Percentiles rank a stretch among this genome's conserved stretches.
Conservation (phyloP, 2,888 invertebrate genomes). For the Sycophila texana region DNA sequence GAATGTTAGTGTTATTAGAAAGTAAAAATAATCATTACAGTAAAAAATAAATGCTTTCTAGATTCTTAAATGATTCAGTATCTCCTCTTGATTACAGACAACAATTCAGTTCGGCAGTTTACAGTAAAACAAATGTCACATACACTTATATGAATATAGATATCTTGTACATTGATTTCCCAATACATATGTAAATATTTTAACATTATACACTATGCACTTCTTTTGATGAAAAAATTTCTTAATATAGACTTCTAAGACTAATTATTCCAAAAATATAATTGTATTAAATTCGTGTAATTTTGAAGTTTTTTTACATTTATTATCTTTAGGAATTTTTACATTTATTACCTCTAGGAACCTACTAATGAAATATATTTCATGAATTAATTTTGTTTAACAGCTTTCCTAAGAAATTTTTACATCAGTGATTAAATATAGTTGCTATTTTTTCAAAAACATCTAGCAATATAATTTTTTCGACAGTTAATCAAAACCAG, state of each 20-base stretch:
- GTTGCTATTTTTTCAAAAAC: constrained; percentile 6
- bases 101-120: background rate
- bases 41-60: too few relatives aligned
- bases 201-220: background rate
- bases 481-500: background rate
- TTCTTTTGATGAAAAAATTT: constrained; percentile 26
- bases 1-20: too few relatives aligned
- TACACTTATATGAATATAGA: background rate
- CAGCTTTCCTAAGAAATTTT: constrained; percentile 33
- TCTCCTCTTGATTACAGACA: background rate
- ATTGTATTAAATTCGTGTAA: background rate
- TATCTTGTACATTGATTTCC: background rate
- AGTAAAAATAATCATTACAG: too few relatives aligned
- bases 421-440: constrained; percentile 8
- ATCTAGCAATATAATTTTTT: constrained; percentile 7
- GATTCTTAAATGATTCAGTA: background rate
- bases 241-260: constrained; percentile 1
- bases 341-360: background rate
- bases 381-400: background rate
- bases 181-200: background rate
- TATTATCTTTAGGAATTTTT: background rate
- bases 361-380: background rate
- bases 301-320: background rate
- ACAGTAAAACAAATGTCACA: background rate
- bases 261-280: constrained; percentile 2